Evolutionary conservation across 2,888 invertebrate genomes (phyloP).

Genomic region (Elgonia sp.): DNA sequence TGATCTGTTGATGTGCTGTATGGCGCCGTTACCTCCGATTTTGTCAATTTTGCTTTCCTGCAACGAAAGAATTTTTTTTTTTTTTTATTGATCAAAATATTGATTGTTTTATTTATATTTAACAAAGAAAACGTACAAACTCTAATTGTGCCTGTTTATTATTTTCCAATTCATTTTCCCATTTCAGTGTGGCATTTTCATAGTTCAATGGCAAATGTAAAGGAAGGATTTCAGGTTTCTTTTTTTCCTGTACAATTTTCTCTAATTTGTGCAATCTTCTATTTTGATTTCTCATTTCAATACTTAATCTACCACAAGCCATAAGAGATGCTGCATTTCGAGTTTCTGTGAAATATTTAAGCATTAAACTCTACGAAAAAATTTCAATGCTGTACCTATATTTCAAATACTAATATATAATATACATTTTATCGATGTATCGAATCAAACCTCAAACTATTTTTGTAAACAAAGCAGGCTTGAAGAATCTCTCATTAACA

Average conservation of each 20-base stretch:
- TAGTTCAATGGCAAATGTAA: slow-evolving; percentile 4
- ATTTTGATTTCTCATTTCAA: slow-evolving; percentile 29
- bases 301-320: slow-evolving; percentile 18
- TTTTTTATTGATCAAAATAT: background rate
- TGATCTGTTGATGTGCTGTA: no score
- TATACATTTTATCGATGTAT: no score
- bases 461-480: no score
- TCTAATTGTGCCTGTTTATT: slow-evolving; percentile 20
- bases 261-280: slow-evolving; percentile 43
- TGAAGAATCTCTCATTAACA: no score
- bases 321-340: slow-evolving; percentile 9
- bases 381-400: no score
- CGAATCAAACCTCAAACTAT: no score
- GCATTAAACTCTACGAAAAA: no score
- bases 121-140: slow-evolving; percentile 17
- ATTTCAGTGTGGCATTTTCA: slow-evolving; percentile 14
- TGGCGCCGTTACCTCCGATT: slow-evolving; percentile 12
- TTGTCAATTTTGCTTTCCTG: slow-evolving; percentile 35
- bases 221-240: slow-evolving; percentile 19
- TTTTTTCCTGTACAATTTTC: slow-evolving; percentile 24
- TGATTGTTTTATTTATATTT: no score
- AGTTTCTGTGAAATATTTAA: no score
- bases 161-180: slow-evolving; percentile 20
- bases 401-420: no score
- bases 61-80: background rate